phyloP scores from a whole-genome alignment of 1,140 invertebrate genomes.

The Drosophila chauvacae region DNA sequence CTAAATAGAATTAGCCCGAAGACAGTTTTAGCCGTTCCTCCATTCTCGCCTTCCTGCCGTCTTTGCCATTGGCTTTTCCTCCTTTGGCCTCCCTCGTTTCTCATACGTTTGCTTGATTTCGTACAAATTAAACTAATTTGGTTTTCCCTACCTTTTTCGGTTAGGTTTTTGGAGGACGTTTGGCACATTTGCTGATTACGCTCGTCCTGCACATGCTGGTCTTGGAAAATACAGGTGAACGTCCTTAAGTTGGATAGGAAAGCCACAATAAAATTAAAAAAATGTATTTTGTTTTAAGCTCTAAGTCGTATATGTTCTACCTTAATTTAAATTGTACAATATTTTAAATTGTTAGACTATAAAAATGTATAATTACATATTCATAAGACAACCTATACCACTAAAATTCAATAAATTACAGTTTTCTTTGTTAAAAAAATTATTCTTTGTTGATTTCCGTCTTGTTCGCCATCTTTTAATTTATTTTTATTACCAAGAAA shows the following conservation, averaged over 20 bases:
- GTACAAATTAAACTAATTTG: slow-evolving; percentile 82
- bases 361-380: too few relatives aligned
- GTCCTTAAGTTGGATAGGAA: neutral
- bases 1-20: slow-evolving; percentile 75
- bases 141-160: slow-evolving; percentile 53
- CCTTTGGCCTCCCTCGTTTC: slow-evolving; percentile 29
- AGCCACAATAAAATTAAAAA: too few relatives aligned
- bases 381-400: too few relatives aligned
- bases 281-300: too few relatives aligned
- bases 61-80: slow-evolving; percentile 17
- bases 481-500: neutral
- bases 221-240: neutral
- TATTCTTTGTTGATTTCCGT: neutral
- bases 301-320: too few relatives aligned
- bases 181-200: slow-evolving; percentile 81
- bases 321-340: too few relatives aligned
- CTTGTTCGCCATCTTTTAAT: too few relatives aligned
- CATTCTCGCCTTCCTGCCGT: slow-evolving; percentile 5
- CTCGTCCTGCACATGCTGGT: slow-evolving; percentile 50
- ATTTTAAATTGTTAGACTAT: too few relatives aligned
- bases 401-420: too few relatives aligned
- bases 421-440: too few relatives aligned
- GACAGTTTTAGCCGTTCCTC: slow-evolving; percentile 46
- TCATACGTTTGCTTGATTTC: slow-evolving; percentile 76
- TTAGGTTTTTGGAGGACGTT: slow-evolving; percentile 32